phyloP scores from a whole-genome alignment of 2,888 invertebrate genomes.

The Pyrrhia umbra region DNA sequence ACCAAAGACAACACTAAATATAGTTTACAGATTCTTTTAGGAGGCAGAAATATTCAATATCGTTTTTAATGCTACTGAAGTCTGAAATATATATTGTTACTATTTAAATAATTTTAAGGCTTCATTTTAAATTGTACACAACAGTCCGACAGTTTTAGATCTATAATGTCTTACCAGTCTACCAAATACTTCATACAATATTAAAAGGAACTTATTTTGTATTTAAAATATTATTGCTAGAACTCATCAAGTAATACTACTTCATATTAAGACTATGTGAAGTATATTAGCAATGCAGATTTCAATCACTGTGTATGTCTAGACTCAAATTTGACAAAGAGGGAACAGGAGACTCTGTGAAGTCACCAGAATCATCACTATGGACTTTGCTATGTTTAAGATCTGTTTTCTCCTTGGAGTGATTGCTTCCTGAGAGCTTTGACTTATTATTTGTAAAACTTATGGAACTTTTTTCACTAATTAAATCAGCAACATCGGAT shows the following conservation, averaged over 20 bases:
- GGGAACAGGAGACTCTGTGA: slow-evolving; percentile 84
- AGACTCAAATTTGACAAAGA: slow-evolving; percentile 86
- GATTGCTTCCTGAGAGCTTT: slow-evolving; percentile 54
- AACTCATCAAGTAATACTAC: slow-evolving; percentile 23
- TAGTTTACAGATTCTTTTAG: background rate
- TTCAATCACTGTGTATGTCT: slow-evolving; percentile 85
- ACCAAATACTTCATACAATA: slow-evolving; percentile 15
- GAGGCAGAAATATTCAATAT: background rate
- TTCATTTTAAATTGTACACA: slow-evolving; percentile 27
- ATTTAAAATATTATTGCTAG: slow-evolving; percentile 49
- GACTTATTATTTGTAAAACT: slow-evolving; percentile 67
- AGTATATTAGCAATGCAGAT: slow-evolving; percentile 7
- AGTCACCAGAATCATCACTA: slow-evolving; percentile 84
- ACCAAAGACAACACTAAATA: slow-evolving; percentile 12
- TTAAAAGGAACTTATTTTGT: slow-evolving; percentile 53
- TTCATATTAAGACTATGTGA: slow-evolving; percentile 22
- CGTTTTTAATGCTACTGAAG: slow-evolving; percentile 37
- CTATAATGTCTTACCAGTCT: slow-evolving; percentile 17
- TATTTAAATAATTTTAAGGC: slow-evolving; percentile 3
- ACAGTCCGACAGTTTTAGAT: slow-evolving; percentile 20
- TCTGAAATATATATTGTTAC: slow-evolving; percentile 17
- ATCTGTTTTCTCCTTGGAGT: slow-evolving; percentile 65
- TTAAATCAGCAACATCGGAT: slow-evolving; percentile 86
- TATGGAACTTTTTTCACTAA: slow-evolving; percentile 81
- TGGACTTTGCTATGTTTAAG: slow-evolving; percentile 67